These are phyloP conservation scores for Nebria salina DNA, from an alignment of 2,888 invertebrate species.

Conservation along the genomic window DNA sequence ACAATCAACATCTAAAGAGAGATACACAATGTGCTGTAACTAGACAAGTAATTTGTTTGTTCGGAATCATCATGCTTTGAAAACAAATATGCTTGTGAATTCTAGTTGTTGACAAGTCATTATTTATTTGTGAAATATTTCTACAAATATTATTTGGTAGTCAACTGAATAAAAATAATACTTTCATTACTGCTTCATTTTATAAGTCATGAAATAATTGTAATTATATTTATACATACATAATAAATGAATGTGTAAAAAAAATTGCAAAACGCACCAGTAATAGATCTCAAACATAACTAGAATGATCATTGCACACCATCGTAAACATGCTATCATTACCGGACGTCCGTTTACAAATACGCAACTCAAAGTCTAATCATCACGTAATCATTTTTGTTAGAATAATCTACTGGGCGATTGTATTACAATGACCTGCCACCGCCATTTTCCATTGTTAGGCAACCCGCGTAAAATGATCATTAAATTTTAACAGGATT, in stretches of 20 bases:
- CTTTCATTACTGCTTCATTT: no score
- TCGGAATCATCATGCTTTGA: not conserved
- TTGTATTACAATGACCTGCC: conserved; percentile 33
- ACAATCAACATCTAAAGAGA: not conserved
- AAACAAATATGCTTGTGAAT: not conserved
- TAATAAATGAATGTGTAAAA: no score
- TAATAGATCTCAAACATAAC: conserved; percentile 30
- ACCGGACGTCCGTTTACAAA: conserved; percentile 34
- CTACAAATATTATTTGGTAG: not conserved
- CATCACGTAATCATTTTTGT: not conserved
- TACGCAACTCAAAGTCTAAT: conserved; percentile 2
- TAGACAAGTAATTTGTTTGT: not conserved
- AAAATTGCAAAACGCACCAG: not conserved
- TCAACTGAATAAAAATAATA: not conserved
- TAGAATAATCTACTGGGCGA: not conserved
- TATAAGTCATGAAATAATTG: no score
- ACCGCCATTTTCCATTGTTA: not conserved
- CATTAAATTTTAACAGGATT: conserved; percentile 9
- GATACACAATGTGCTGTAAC: not conserved
- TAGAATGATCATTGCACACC: conserved; percentile 23
- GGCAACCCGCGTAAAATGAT: conserved; percentile 15
- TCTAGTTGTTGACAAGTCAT: not conserved
- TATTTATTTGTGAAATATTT: not conserved
- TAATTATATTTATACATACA: no score
- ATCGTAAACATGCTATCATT: conserved; percentile 27